phyloP scores from a whole-genome alignment of 2,888 invertebrate genomes.

The Notocelia uddmanniana region DNA sequence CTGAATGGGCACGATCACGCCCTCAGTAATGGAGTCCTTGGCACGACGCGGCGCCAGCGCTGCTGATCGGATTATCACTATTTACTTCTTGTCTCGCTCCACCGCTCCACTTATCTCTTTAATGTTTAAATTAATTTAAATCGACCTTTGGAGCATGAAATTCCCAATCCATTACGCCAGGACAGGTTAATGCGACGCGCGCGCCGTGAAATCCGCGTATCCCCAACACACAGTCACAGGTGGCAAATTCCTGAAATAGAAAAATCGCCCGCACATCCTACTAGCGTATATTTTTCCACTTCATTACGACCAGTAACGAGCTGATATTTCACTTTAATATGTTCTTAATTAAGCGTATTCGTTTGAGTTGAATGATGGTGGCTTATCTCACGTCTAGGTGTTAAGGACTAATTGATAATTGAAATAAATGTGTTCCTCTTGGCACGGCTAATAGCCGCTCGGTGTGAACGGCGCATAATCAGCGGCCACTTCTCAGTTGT shows the following conservation, averaged over 20 bases:
- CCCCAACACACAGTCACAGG: conserved; percentile 66
- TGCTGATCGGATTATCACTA: conserved; percentile 72
- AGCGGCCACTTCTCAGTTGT: conserved; percentile 78
- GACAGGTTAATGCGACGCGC: conserved; percentile 76
- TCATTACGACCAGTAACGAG: conserved; percentile 68
- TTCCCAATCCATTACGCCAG: conserved; percentile 76
- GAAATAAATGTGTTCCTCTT: conserved; percentile 70
- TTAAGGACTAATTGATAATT: conserved; percentile 80
- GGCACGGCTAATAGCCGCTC: conserved; percentile 67
- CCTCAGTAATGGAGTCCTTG: conserved; percentile 21
- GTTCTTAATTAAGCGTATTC: conserved; percentile 69
- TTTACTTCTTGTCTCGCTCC: conserved; percentile 68
- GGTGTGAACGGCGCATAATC: conserved; percentile 75
- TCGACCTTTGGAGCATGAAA: conserved; percentile 77
- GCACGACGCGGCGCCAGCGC: conserved; percentile 52
- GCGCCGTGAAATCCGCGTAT: conserved; percentile 63
- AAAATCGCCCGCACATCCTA: conserved; percentile 57
- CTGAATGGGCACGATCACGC: conserved; percentile 4
- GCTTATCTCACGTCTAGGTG: conserved; percentile 74
- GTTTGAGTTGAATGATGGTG: conserved; percentile 62
- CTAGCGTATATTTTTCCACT: conserved; percentile 62
- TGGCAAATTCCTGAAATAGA: conserved; percentile 69
- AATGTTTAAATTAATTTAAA: conserved; percentile 82
- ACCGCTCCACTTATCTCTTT: conserved; percentile 70
- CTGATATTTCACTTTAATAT: conserved; percentile 76